A percentile compares a stretch with the other conserved stretches of the same genome.
Conservation (phyloP, 2,888 invertebrate genomes). For the Nomada lathburiana region DNA sequence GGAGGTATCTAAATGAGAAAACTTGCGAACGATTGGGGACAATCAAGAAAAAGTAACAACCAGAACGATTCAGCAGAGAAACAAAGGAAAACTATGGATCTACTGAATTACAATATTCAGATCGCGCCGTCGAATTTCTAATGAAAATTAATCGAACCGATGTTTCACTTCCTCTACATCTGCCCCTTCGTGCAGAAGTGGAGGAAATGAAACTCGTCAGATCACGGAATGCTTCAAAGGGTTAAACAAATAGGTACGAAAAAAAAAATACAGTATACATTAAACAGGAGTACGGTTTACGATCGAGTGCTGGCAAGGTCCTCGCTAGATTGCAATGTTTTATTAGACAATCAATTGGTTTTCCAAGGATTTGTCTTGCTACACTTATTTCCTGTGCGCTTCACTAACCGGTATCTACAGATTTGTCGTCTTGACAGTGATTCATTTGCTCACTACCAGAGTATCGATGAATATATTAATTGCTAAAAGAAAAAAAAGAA, state of each 20-base stretch:
- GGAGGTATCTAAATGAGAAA: background rate
- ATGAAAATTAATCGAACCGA: background rate
- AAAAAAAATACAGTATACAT: slow-evolving; percentile 35
- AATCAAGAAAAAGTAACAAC: too few relatives aligned
- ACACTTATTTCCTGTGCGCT: slow-evolving; percentile 58
- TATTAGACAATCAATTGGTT: slow-evolving; percentile 71
- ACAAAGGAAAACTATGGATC: slow-evolving; percentile 23
- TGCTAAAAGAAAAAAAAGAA: background rate
- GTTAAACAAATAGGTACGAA: slow-evolving; percentile 42
- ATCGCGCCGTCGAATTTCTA: background rate
- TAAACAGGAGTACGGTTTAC: slow-evolving; percentile 55
- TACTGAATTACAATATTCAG: background rate
- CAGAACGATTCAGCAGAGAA: background rate
- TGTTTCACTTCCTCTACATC: slow-evolving; percentile 34
- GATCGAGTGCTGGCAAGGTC: slow-evolving; percentile 71
- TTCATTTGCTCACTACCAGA: slow-evolving; percentile 37
- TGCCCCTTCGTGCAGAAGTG: background rate
- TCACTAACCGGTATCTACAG: slow-evolving; percentile 40
- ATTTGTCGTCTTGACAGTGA: slow-evolving; percentile 23
- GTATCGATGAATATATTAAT: background rate
- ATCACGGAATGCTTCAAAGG: slow-evolving; percentile 48
- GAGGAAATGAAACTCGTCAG: slow-evolving; percentile 41
- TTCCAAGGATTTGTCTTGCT: slow-evolving; percentile 60
- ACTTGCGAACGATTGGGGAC: background rate
- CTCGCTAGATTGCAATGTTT: slow-evolving; percentile 71